These are phyloP conservation scores for Glossophaga mutica DNA, from an alignment of 2,797 vertebrate genomes.

Conservation along the genomic window DNA sequence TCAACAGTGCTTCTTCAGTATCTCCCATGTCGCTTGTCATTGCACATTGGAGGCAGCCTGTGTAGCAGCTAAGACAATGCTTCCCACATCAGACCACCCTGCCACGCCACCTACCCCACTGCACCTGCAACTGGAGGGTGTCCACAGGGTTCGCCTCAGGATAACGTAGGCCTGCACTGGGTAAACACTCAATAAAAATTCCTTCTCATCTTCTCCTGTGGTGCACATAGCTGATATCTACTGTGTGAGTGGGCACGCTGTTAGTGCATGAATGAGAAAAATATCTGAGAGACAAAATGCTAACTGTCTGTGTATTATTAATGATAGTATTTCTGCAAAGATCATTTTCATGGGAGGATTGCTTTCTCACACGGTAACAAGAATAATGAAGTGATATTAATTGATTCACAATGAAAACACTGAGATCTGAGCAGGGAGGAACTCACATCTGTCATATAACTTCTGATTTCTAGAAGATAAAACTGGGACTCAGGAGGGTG, in stretches of 20 bases:
- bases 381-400: background rate
- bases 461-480: background rate
- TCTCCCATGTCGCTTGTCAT: background rate
- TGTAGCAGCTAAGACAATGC: background rate
- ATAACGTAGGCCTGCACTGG: background rate
- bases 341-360: background rate
- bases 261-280: background rate
- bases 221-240: background rate
- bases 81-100: background rate
- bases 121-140: background rate
- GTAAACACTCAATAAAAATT: background rate
- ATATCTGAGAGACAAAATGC: background rate
- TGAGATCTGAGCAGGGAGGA: background rate
- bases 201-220: background rate
- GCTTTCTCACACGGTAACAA: background rate
- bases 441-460: background rate
- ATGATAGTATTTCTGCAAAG: background rate
- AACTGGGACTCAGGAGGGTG: background rate
- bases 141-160: too few relatives aligned
- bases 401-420: background rate
- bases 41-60: background rate
- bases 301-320: background rate
- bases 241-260: background rate
- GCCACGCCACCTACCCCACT: background rate
- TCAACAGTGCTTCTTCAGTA: background rate